These are phyloP conservation scores for Nymphalis io DNA, from an alignment of 1,140 invertebrate species.

Conservation along the genomic window DNA sequence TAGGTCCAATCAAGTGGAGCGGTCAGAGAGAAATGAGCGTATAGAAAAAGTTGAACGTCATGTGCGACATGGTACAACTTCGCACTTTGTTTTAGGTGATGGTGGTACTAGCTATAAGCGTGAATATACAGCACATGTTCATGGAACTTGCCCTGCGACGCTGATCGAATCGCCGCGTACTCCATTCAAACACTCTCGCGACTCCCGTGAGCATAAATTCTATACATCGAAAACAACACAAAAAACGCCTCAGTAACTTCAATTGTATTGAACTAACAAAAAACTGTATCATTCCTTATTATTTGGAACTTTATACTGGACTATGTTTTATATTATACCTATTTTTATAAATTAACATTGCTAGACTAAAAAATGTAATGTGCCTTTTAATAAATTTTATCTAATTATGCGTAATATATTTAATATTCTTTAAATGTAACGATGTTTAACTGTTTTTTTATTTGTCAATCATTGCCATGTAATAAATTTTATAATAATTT, in stretches of 20 bases:
- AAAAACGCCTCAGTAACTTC: slow-evolving; percentile 43
- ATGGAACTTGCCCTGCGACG: slow-evolving; percentile 89
- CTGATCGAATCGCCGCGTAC: slow-evolving; percentile 86
- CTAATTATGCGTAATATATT: slow-evolving; percentile 48
- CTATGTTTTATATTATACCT: slow-evolving; percentile 32
- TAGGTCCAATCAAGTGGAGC: slow-evolving; percentile 74
- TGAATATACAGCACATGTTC: slow-evolving; percentile 86
- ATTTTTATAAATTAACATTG: slow-evolving; percentile 51
- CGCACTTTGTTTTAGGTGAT: slow-evolving; percentile 87
- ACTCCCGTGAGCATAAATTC: slow-evolving; percentile 91
- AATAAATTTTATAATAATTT: slow-evolving; percentile 66
- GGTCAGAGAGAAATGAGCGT: slow-evolving; percentile 73
- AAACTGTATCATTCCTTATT: slow-evolving; percentile 58
- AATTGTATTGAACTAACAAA: slow-evolving; percentile 30
- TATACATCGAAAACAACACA: slow-evolving; percentile 84
- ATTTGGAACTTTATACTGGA: slow-evolving; percentile 46
- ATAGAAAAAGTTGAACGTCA: slow-evolving; percentile 77
- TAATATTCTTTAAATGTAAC: slow-evolving; percentile 35
- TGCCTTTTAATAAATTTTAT: slow-evolving; percentile 50
- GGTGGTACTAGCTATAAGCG: slow-evolving; percentile 87
- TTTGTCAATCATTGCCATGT: slow-evolving; percentile 75
- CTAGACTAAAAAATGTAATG: slow-evolving; percentile 62
- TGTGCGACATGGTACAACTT: slow-evolving; percentile 84
- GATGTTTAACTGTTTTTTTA: slow-evolving; percentile 47
- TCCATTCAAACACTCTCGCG: slow-evolving; percentile 90